A percentile compares a stretch with the other conserved stretches of the same genome.
Conservation (phyloP, 37 sponge, comb jelly and placozoan species). For the Diacarnus erythraeanus region DNA sequence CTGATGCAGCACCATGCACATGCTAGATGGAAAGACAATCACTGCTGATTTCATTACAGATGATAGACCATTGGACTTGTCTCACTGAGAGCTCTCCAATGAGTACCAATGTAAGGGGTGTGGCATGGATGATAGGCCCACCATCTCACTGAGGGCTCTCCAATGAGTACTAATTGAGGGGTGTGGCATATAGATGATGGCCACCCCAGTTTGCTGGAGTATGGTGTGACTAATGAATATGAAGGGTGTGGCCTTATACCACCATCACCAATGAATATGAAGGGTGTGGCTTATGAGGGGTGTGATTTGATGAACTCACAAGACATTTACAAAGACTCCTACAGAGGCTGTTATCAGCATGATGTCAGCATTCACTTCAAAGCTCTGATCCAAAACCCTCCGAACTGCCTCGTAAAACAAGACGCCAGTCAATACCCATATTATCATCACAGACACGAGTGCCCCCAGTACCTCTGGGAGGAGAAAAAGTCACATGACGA, state of each 20-base stretch:
- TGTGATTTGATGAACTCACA: conserved; percentile 71
- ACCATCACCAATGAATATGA: too few species aligned
- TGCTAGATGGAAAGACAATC: conserved; percentile 4
- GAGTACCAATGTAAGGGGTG: neutral
- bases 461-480: conserved; percentile 90
- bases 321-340: conserved; percentile 91
- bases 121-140: neutral
- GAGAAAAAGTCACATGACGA: neutral
- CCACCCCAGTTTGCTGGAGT: neutral
- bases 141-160: neutral
- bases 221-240: neutral
- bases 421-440: conserved; percentile 97
- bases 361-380: conserved; percentile 84
- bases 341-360: conserved; percentile 92
- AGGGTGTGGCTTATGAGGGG: too few species aligned
- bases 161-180: neutral
- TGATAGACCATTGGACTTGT: neutral
- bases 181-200: neutral
- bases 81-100: neutral
- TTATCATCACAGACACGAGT: conserved; percentile 88
- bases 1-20: conserved; percentile 76
- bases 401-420: conserved; percentile 88
- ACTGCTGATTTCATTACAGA: too few species aligned
- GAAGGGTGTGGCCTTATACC: too few species aligned
- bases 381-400: conserved; percentile 64